Evolutionary conservation across 64 coral and sea anemone genomes (phyloP).

Genomic region (Porites australiensis): DNA sequence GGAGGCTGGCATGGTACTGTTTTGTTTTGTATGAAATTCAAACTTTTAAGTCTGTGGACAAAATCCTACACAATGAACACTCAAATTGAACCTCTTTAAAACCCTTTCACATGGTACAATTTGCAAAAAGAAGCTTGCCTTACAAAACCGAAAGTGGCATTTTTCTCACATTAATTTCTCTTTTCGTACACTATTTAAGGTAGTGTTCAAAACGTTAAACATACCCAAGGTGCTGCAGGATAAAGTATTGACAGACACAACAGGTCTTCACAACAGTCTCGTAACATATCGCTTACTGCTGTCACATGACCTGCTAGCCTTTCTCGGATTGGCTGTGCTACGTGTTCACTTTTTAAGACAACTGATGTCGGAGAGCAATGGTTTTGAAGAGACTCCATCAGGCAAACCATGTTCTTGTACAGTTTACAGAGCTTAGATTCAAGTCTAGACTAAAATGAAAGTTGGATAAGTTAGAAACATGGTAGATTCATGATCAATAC

Average conservation of each 20-base stretch:
- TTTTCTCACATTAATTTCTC: no score
- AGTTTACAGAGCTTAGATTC: conserved; percentile 88
- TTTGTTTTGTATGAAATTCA: no score
- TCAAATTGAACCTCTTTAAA: no score
- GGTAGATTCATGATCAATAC: no score
- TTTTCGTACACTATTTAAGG: no score
- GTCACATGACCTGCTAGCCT: conserved; percentile 66
- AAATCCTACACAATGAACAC: no score
- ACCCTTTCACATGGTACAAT: no score
- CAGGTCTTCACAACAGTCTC: conserved; percentile 72
- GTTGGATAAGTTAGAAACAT: not conserved
- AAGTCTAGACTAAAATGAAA: conserved; percentile 51
- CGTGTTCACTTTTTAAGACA: conserved; percentile 57
- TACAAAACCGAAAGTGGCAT: no score
- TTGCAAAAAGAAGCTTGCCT: no score
- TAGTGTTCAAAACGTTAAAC: not conserved
- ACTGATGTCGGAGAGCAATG: not conserved
- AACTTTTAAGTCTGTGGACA: no score
- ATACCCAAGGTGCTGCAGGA: conserved; percentile 89
- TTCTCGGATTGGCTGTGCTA: conserved; percentile 79
- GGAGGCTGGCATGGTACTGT: no score
- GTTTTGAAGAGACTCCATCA: conserved; percentile 51
- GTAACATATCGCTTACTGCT: conserved; percentile 50
- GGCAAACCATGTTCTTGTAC: conserved; percentile 81
- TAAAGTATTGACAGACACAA: conserved; percentile 81